Evolutionary conservation across 2,888 invertebrate genomes (phyloP).

Genomic region (Eupithecia vulgata): DNA sequence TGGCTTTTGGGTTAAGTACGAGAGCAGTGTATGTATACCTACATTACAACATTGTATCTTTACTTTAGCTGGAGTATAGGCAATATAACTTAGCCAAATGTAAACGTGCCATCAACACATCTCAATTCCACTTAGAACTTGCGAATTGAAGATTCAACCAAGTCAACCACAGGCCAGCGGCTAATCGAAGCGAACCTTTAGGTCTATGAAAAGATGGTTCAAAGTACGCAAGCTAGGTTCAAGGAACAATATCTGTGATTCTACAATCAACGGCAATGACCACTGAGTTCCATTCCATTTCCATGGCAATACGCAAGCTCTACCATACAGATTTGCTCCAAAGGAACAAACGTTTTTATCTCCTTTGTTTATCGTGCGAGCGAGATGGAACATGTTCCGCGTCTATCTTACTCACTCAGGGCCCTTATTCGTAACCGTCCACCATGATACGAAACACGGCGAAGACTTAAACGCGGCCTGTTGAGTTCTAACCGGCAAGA

Average conservation of each 20-base stretch:
- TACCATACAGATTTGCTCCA: conserved; percentile 47
- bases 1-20: no score
- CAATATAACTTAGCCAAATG: background rate
- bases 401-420: conserved; percentile 46
- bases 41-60: background rate
- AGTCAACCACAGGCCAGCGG: background rate
- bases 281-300: conserved; percentile 19
- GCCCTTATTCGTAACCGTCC: background rate
- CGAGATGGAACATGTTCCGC: conserved; percentile 45
- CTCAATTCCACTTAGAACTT: background rate
- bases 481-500: background rate
- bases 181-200: background rate
- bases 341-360: conserved; percentile 57
- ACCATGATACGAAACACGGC: background rate
- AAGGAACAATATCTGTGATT: conserved; percentile 1
- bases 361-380: conserved; percentile 55
- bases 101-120: background rate
- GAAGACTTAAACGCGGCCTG: background rate
- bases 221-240: background rate
- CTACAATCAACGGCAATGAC: conserved; percentile 1
- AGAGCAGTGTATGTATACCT: no score
- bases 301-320: conserved; percentile 48
- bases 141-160: background rate
- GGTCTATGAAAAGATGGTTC: background rate
- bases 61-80: background rate